Evolutionary conservation across 2,888 invertebrate genomes (phyloP).

Genomic region (Sceliomorpha sp.): DNA sequence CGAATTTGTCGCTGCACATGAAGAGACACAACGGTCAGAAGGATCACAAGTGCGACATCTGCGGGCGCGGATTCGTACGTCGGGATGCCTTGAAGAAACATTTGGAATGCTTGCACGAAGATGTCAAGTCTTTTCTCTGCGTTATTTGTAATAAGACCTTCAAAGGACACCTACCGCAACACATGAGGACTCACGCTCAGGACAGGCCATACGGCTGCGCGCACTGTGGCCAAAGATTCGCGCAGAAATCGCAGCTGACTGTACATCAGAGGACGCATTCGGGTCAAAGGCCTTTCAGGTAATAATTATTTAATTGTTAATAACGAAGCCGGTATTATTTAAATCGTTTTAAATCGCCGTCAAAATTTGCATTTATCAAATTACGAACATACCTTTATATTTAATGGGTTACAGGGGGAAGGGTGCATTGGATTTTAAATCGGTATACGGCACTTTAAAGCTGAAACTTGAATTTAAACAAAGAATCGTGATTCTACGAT

Average conservation of each 20-base stretch:
- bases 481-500: no score
- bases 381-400: no score
- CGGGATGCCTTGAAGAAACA: constrained; percentile 89
- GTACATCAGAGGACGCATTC: constrained; percentile 93
- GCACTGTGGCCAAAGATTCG: constrained; percentile 89
- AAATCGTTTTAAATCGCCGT: no score
- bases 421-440: no score
- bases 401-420: no score
- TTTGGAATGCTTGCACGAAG: constrained; percentile 87
- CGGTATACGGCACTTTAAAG: no score
- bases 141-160: constrained; percentile 90
- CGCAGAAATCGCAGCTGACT: constrained; percentile 91
- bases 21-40: constrained; percentile 87
- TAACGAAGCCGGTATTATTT: no score
- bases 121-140: constrained; percentile 88
- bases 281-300: constrained; percentile 88
- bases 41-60: constrained; percentile 89
- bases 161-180: constrained; percentile 90
- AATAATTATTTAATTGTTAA: constrained; percentile 1
- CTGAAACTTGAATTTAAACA: no score
- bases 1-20: constrained; percentile 80
- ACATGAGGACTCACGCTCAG: constrained; percentile 90
- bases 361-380: no score
- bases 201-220: constrained; percentile 89
- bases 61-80: constrained; percentile 89